Evolutionary conservation across 2,113 vertebrate genomes (phyloP).

Genomic region (Hippopotamus amphibius): DNA sequence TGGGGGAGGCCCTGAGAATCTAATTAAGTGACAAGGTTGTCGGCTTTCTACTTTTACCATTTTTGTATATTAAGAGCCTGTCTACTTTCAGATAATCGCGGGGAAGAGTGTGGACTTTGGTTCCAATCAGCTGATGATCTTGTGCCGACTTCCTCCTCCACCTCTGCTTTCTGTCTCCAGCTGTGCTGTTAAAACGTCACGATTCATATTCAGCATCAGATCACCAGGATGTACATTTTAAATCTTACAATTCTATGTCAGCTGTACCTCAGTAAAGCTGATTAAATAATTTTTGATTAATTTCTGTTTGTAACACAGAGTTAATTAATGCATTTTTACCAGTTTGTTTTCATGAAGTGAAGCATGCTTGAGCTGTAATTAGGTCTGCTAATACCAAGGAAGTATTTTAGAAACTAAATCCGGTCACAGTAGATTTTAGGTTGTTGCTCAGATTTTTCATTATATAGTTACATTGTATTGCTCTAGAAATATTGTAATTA

Average conservation of each 20-base stretch:
- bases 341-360: conserved; percentile 22
- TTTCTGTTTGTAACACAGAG: background rate
- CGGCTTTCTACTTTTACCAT: background rate
- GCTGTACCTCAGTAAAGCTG: background rate
- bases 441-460: background rate
- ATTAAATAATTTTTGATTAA: background rate
- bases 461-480: background rate
- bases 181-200: conserved; percentile 19
- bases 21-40: background rate
- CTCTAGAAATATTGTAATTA: background rate
- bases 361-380: background rate
- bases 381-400: background rate
- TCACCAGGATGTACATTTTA: background rate
- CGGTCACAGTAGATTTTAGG: background rate
- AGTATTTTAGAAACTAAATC: background rate
- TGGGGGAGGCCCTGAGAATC: background rate
- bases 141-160: background rate
- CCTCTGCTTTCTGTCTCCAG: background rate
- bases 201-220: background rate
- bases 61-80: background rate
- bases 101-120: no score
- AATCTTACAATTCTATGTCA: no score
- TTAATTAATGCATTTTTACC: background rate
- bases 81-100: background rate
- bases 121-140: background rate